A percentile compares a stretch with the other conserved stretches of the same genome.
phyloP scores from a whole-genome alignment of 2,888 invertebrate genomes.

The Cerastis rubricosa region DNA sequence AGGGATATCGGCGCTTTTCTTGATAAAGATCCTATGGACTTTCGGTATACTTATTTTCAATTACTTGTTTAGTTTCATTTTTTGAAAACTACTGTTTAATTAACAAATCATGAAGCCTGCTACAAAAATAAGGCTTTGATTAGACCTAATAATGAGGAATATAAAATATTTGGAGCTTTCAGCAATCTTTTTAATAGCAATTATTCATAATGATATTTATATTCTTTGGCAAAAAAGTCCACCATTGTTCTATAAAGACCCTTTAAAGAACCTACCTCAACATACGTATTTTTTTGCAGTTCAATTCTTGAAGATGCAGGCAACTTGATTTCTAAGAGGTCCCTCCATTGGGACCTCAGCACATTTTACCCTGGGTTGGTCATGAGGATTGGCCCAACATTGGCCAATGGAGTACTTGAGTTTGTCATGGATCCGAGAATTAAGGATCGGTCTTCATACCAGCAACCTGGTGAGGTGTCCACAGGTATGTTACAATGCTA shows the following conservation, averaged over 20 bases:
- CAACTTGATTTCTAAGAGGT: constrained; percentile 93
- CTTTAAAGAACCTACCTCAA: neutral
- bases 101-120: neutral
- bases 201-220: neutral
- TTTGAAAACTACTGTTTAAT: neutral
- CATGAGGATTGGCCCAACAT: constrained; percentile 94
- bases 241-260: neutral
- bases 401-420: constrained; percentile 93
- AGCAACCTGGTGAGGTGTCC: constrained; percentile 90
- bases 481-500: constrained; percentile 88
- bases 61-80: neutral
- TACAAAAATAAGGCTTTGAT: neutral
- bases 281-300: constrained; percentile 75
- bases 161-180: neutral
- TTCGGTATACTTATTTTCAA: constrained; percentile 88
- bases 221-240: neutral
- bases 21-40: constrained; percentile 94
- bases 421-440: constrained; percentile 93
- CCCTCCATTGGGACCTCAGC: constrained; percentile 94
- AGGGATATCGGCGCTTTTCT: constrained; percentile 92
- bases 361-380: constrained; percentile 94
- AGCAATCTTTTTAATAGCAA: neutral
- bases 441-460: constrained; percentile 88
- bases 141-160: neutral
- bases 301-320: constrained; percentile 93